Percentiles rank a stretch among this genome's conserved stretches.
Conservation (phyloP, 2,888 invertebrate genomes). For the Saturnia pavonia region DNA sequence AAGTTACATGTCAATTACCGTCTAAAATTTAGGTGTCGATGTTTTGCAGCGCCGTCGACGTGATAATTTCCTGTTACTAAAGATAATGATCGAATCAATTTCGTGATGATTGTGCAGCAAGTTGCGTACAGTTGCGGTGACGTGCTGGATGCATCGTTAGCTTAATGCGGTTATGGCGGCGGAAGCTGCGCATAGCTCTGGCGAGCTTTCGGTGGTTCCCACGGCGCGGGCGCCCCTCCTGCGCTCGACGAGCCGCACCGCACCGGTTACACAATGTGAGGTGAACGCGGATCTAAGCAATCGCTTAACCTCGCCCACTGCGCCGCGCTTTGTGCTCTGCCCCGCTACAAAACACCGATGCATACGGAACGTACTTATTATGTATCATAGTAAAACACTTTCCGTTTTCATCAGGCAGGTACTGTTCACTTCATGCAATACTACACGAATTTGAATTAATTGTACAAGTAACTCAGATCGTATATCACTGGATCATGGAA, state of each 20-base stretch:
- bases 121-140: conserved; percentile 46
- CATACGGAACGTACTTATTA: conserved; percentile 28
- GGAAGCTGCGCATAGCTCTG: conserved; percentile 70
- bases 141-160: conserved; percentile 73
- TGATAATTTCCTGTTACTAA: conserved; percentile 69
- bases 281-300: conserved; percentile 82
- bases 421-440: not conserved
- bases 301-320: conserved; percentile 82
- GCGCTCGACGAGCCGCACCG: conserved; percentile 37
- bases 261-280: conserved; percentile 77
- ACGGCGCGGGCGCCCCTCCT: conserved; percentile 59
- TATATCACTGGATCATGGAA: not conserved
- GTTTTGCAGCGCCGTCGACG: conserved; percentile 49
- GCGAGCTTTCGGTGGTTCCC: conserved; percentile 80
- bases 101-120: conserved; percentile 49
- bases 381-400: conserved; percentile 13
- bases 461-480: not conserved
- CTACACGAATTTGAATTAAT: not conserved
- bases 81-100: conserved; percentile 72
- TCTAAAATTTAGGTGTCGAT: conserved; percentile 40
- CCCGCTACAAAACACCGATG: conserved; percentile 46
- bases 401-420: conserved; percentile 3
- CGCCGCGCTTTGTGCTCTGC: conserved; percentile 49
- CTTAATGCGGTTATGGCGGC: conserved; percentile 69
- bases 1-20: conserved; percentile 32